Evolutionary conservation across 2,888 invertebrate species (phyloP), one percentile per base, ranked within the genome.

Genomic region (Rhodophaea formosa): DNA sequence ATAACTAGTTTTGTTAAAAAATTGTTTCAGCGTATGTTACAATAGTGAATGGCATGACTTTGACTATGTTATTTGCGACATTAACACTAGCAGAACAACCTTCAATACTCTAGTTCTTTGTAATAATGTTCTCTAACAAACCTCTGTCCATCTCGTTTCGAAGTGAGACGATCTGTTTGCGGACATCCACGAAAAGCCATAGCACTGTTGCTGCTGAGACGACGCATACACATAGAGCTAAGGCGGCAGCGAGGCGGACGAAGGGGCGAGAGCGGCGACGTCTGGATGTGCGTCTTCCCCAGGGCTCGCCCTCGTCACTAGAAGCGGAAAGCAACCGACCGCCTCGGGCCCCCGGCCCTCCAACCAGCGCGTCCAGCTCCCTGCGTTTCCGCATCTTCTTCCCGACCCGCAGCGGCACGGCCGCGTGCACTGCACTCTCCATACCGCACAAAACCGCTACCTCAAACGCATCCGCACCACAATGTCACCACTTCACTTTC

Each of bases 381-480:
- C 95, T 93, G 66, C 95, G 92, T 78, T 95, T 95, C 75, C 94
- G 92, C 95, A 95, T 95, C 86, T 95, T 95, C 84, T 95, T 95
- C 66, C 92, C 80, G 88, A 95, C 85, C 88, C 95, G 78, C 86
- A 94, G 82, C 93, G 94, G 84, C 88, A 93, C 86, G 77, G 93
- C 79, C 91, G 93, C 84, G 89, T 94, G 92, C 92, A 94, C 90
- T 62, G 85, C 88, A 70, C 86, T 89, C 84, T 90, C 90, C 90
- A 91, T 91, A 56, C 70, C 79, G 71, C 71, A 71, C 68, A 61
- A 60, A 57, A 68, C 69, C 75, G 83, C 86, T 88, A 88, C 84
- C 88, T 86, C 70, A 69, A 68, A 80, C 79, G 72, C 89, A 88
- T 88, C 70, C 84, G 87, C 79, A 62, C 80, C 65, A 62, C 67